A percentile compares a stretch with the other conserved stretches of the same genome.
phyloP scores from a whole-genome alignment of 2,797 vertebrate species.

The Hemibagrus guttatus region DNA sequence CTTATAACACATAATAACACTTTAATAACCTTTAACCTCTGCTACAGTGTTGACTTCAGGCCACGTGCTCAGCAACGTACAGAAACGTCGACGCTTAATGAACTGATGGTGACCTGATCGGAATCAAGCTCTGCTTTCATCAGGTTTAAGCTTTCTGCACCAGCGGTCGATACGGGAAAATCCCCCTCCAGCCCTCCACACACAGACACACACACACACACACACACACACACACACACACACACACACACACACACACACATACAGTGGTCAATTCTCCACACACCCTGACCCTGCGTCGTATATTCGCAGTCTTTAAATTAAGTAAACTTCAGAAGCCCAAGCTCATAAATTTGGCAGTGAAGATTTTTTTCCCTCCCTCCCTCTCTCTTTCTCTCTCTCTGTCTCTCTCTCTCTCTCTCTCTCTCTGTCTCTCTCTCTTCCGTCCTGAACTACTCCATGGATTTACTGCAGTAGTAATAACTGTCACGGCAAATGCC shows the following conservation, averaged over 20 bases:
- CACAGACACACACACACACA: constrained; percentile 33
- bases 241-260: constrained; percentile 33
- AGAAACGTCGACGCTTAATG: not conserved
- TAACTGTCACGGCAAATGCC: constrained; percentile 88
- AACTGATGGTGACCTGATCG: constrained; percentile 3
- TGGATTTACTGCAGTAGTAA: constrained; percentile 92
- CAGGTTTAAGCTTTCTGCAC: constrained; percentile 2
- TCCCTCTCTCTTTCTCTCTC: constrained; percentile 34
- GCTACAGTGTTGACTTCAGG: not conserved
- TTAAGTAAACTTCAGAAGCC: constrained; percentile 85
- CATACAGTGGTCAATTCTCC: constrained; percentile 9
- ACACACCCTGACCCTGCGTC: constrained; percentile 49
- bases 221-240: constrained; percentile 33
- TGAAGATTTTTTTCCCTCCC: constrained; percentile 72
- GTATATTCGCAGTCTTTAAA: constrained; percentile 80
- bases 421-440: constrained; percentile 53
- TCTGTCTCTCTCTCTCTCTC: constrained; percentile 58
- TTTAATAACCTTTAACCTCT: not conserved
- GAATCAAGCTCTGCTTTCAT: not conserved
- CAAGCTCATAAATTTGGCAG: constrained; percentile 84
- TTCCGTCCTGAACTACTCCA: constrained; percentile 67
- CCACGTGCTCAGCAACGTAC: not conserved
- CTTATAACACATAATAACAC: not conserved
- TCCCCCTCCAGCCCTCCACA: not conserved
- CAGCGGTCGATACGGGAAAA: constrained; percentile 1